phyloP scores from a whole-genome alignment of 2,797 vertebrate genomes.

The Acanthurus leucopareius region DNA sequence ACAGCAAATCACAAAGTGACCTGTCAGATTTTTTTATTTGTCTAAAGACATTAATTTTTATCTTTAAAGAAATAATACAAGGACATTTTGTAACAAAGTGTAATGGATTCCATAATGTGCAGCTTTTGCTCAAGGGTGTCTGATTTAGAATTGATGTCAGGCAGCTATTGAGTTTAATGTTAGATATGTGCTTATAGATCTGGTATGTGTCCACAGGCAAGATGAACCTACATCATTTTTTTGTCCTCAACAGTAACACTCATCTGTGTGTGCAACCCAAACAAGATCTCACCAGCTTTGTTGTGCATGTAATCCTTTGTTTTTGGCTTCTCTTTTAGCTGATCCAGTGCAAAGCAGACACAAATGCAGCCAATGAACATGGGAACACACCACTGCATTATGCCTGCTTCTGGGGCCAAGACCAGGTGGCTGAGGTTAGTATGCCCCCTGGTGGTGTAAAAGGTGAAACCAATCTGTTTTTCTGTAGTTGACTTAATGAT shows the following conservation, averaged over 20 bases:
- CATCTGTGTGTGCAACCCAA: slow-evolving; percentile 66
- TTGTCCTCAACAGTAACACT: slow-evolving; percentile 34
- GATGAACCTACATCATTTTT: slow-evolving; percentile 24
- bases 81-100: neutral
- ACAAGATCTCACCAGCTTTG: slow-evolving; percentile 59
- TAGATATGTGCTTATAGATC: slow-evolving; percentile 70
- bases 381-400: slow-evolving; percentile 98
- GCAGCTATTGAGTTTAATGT: slow-evolving; percentile 69
- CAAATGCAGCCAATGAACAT: slow-evolving; percentile 95
- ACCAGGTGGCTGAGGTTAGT: slow-evolving; percentile 93
- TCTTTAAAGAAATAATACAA: neutral
- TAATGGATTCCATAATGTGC: slow-evolving; percentile 7
- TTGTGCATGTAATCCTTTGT: slow-evolving; percentile 58
- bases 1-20: neutral
- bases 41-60: neutral
- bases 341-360: slow-evolving; percentile 97
- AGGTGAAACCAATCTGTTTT: neutral
- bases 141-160: slow-evolving; percentile 56
- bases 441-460: slow-evolving; percentile 72
- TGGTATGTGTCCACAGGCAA: slow-evolving; percentile 68
- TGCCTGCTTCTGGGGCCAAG: slow-evolving; percentile 97
- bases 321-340: slow-evolving; percentile 83
- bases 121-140: slow-evolving; percentile 42
- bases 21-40: neutral
- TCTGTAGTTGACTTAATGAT: neutral